Evolutionary conservation across 2,797 vertebrate genomes (phyloP).

Genomic region (Erethizon dorsatum): DNA sequence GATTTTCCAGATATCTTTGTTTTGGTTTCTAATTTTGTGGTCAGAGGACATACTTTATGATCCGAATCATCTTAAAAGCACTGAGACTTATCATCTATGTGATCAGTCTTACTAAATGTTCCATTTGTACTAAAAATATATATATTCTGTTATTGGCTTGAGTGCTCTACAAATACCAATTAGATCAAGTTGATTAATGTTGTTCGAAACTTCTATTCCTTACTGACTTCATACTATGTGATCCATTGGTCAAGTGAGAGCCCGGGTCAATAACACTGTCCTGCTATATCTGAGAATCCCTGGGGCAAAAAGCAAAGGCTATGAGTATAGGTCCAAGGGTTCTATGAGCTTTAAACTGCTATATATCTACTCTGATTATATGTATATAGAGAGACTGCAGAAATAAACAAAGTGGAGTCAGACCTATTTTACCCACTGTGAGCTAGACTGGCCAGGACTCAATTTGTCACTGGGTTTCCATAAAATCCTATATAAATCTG

Average conservation of each 20-base stretch:
- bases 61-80: slow-evolving; percentile 15
- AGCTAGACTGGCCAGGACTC: not conserved
- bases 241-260: not conserved
- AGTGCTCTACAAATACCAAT: slow-evolving; percentile 9
- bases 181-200: not conserved
- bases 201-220: not conserved
- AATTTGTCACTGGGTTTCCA: slow-evolving; percentile 14
- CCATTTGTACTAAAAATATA: not conserved
- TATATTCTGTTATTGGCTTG: not conserved
- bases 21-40: not conserved
- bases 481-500: not conserved
- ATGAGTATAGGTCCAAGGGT: not conserved
- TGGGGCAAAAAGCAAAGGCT: not conserved
- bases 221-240: not conserved
- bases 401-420: not conserved
- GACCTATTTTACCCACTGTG: not conserved
- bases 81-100: not conserved
- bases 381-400: not conserved
- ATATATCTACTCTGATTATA: not conserved
- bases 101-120: not conserved
- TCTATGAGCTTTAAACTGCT: not conserved
- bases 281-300: not conserved
- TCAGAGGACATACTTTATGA: slow-evolving; percentile 14
- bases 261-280: not conserved
- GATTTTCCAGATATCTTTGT: not conserved